phyloP scores from a whole-genome alignment of 2,888 invertebrate genomes.

The Gastrophysa polygoni region DNA sequence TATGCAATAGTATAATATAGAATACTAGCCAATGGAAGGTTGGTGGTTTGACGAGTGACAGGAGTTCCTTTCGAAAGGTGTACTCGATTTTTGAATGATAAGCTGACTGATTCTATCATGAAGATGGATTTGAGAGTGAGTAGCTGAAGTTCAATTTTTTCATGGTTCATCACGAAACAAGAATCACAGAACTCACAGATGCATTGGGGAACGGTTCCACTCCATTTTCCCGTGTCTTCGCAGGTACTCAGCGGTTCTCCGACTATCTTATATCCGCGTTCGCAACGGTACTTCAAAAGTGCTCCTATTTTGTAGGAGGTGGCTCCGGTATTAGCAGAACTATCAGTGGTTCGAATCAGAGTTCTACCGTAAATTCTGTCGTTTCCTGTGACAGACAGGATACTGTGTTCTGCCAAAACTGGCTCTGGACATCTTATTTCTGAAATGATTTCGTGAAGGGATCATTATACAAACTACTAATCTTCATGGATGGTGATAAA shows the following conservation, averaged over 20 bases:
- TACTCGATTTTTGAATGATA: too few species aligned
- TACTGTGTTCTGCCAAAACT: constrained; percentile 80
- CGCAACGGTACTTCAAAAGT: constrained; percentile 86
- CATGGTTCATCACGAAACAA: too few species aligned
- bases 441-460: constrained; percentile 58
- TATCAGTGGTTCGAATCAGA: constrained; percentile 74
- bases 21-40: too few species aligned
- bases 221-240: constrained; percentile 86
- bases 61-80: too few species aligned
- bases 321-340: constrained; percentile 65
- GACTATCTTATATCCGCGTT: constrained; percentile 85
- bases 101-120: too few species aligned
- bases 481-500: too few species aligned
- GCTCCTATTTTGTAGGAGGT: constrained; percentile 87
- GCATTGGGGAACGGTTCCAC: constrained; percentile 81
- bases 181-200: constrained; percentile 77
- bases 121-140: too few species aligned
- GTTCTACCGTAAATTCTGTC: constrained; percentile 89
- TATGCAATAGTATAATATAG: too few species aligned
- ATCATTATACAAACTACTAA: too few species aligned
- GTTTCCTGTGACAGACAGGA: constrained; percentile 87
- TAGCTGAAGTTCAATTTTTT: too few species aligned
- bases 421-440: constrained; percentile 90
- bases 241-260: constrained; percentile 86
- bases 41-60: too few species aligned